Conservation (phyloP, 2,113 vertebrate genomes). For the Balaenoptera acutorostrata region DNA sequence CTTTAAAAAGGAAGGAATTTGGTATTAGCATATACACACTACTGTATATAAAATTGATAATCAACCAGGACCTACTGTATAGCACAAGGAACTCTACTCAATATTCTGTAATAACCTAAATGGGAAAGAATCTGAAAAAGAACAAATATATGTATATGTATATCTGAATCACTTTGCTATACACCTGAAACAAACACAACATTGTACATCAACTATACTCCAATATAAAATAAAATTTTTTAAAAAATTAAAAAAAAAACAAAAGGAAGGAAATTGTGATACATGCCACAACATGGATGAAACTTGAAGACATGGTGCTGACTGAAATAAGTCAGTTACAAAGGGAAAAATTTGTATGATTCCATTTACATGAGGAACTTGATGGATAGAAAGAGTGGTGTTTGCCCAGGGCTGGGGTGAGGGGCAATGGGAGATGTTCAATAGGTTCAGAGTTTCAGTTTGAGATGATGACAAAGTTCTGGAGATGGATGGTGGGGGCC, state of each 20-base stretch:
- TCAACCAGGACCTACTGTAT: no score
- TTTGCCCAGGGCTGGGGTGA: background rate
- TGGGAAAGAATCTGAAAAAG: background rate
- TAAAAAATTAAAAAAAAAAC: background rate
- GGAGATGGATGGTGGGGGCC: background rate
- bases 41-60: no score
- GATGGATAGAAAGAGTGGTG: background rate
- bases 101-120: no score
- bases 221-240: background rate
- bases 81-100: no score
- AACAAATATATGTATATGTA: background rate
- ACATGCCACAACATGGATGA: no score
- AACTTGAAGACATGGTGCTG: background rate
- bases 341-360: background rate
- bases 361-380: background rate
- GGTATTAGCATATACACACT: no score
- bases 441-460: background rate
- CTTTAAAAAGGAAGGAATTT: no score
- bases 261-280: background rate
- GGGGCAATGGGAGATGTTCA: background rate
- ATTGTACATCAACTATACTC: background rate
- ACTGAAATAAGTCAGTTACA: background rate
- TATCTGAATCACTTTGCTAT: background rate
- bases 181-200: background rate
- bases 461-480: background rate